These are phyloP conservation scores for Lanius ludovicianus DNA, from an alignment of 2,113 vertebrate species.

Conservation along the genomic window DNA sequence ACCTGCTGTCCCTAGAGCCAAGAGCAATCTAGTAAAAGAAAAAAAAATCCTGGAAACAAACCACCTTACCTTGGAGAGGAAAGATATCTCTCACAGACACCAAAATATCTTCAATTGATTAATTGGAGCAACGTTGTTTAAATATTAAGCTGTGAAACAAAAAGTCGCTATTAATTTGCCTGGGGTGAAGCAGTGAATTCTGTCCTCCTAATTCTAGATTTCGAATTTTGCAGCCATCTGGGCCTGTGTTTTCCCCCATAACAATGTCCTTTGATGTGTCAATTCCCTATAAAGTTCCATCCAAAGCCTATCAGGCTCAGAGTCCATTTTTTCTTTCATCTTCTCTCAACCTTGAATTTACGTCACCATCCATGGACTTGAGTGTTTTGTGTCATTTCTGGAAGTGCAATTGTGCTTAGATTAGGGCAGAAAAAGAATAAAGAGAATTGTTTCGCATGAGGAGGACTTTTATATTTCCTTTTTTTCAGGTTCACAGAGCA, in stretches of 20 bases:
- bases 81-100: background rate
- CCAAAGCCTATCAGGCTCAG: background rate
- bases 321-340: background rate
- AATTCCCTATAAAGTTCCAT: background rate
- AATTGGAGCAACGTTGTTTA: background rate
- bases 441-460: background rate
- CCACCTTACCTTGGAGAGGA: background rate
- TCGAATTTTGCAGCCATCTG: background rate
- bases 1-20: background rate
- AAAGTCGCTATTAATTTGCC: background rate
- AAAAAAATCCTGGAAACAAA: background rate
- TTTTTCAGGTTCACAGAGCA: background rate
- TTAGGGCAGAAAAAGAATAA: background rate
- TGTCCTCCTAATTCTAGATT: background rate
- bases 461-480: background rate
- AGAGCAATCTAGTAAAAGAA: background rate
- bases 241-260: accelerated
- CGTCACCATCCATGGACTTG: background rate
- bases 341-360: background rate
- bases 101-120: background rate
- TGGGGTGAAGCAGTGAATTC: background rate
- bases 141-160: background rate
- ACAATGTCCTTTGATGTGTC: background rate
- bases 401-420: background rate
- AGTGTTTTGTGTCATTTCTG: background rate